Evolutionary conservation across 2,797 vertebrate genomes (phyloP).

Genomic region (Tachyglossus aculeatus): DNA sequence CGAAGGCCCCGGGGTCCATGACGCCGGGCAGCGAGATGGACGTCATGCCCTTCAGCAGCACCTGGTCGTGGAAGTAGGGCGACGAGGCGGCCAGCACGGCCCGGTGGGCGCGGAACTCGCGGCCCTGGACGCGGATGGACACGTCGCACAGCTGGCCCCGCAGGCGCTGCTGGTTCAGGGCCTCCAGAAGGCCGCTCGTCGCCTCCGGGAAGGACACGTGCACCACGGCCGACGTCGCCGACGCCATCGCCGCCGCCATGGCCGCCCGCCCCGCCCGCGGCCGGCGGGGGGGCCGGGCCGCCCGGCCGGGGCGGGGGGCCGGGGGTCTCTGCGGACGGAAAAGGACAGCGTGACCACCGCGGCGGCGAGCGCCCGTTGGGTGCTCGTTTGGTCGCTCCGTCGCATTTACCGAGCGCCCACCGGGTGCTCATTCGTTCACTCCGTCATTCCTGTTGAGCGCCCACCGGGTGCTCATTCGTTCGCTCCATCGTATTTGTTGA

Average conservation of each 20-base stretch:
- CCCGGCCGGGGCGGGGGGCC: conserved; percentile 62
- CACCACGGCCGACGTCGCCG: conserved; percentile 74
- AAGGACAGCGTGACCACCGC: conserved; percentile 13
- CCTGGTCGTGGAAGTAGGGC: conserved; percentile 94
- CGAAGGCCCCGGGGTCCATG: conserved; percentile 91
- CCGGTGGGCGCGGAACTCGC: conserved; percentile 90
- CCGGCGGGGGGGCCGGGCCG: conserved; percentile 41
- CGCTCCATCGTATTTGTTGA: no score
- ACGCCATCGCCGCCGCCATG: conserved; percentile 48
- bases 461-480: no score
- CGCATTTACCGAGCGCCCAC: no score
- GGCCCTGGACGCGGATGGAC: conserved; percentile 91
- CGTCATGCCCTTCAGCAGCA: conserved; percentile 89
- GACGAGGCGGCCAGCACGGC: conserved; percentile 93
- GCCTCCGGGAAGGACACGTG: conserved; percentile 88
- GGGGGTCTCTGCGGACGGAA: conserved; percentile 54
- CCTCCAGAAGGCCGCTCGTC: conserved; percentile 84
- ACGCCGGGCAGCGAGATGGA: conserved; percentile 88
- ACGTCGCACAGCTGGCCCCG: conserved; percentile 91
- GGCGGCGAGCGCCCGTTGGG: no score
- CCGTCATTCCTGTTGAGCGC: no score
- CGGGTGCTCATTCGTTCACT: no score
- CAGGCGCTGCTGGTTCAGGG: conserved; percentile 88
- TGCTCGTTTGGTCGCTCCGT: no score
- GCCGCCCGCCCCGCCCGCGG: conserved; percentile 57